Evolutionary conservation across 2,113 vertebrate genomes (phyloP).

Genomic region (Ivindomyrus marchei): DNA sequence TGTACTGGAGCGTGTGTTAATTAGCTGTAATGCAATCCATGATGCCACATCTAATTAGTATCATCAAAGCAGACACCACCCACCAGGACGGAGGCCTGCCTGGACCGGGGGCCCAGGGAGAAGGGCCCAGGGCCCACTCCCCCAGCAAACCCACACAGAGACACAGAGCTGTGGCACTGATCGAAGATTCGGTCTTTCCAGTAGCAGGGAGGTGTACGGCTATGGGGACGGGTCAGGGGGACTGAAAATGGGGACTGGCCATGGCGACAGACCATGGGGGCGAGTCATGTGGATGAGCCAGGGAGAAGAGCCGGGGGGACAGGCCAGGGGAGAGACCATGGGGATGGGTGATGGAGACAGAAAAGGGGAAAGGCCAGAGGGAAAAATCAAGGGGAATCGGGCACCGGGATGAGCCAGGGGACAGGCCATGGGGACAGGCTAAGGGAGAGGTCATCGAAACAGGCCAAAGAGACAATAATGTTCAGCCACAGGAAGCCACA

Average conservation of each 20-base stretch:
- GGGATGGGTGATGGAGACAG: too few relatives aligned
- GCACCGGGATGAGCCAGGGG: too few relatives aligned
- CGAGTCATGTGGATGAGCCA: too few relatives aligned
- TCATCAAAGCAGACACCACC: conserved; percentile 10
- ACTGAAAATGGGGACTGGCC: neutral
- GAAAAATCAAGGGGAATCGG: too few relatives aligned
- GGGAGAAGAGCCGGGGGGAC: neutral
- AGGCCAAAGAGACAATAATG: neutral
- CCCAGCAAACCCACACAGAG: conserved; percentile 34
- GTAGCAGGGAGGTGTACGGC: neutral
- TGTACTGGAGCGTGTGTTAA: conserved; percentile 19
- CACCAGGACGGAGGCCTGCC: neutral
- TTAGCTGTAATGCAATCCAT: conserved; percentile 26
- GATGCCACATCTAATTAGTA: conserved; percentile 19
- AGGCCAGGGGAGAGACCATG: neutral
- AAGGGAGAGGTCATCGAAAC: neutral
- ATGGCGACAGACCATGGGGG: too few relatives aligned
- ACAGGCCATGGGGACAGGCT: neutral
- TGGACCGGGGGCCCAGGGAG: conserved; percentile 12
- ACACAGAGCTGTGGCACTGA: neutral
- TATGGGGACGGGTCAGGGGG: neutral
- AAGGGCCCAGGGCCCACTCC: conserved; percentile 31
- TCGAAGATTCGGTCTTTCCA: neutral
- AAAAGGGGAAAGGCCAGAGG: too few relatives aligned
- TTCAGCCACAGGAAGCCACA: neutral